phyloP scores from a whole-genome alignment of 2,797 vertebrate genomes.

The Chloroceryle inda region DNA sequence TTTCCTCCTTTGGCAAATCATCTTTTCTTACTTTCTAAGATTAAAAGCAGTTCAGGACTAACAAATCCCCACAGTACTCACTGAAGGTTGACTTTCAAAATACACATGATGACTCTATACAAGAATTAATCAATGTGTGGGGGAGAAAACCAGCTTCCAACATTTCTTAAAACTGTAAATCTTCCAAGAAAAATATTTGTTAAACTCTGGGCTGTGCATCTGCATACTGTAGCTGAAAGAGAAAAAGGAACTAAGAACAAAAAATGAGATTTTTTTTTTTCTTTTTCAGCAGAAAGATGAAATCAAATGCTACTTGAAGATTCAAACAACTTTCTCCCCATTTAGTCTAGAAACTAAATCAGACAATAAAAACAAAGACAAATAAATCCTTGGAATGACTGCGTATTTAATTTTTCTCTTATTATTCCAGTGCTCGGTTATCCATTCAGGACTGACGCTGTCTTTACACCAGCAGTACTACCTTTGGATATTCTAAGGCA shows the following conservation, averaged over 20 bases:
- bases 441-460: not conserved
- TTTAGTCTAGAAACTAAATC: not conserved
- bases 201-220: not conserved
- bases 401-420: not conserved
- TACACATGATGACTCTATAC: not conserved
- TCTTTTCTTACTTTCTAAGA: not conserved
- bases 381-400: not conserved
- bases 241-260: not conserved
- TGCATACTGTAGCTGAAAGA: not conserved
- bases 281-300: not conserved
- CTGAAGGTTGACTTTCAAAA: slow-evolving; percentile 1
- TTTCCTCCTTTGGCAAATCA: not conserved
- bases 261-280: not conserved
- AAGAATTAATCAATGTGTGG: slow-evolving; percentile 12
- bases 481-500: not conserved
- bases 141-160: slow-evolving; percentile 15
- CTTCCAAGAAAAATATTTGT: slow-evolving; percentile 29
- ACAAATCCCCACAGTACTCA: not conserved
- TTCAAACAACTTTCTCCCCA: not conserved
- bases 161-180: not conserved
- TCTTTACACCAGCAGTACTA: not conserved
- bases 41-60: not conserved
- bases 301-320: not conserved
- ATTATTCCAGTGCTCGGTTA: not conserved
- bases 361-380: not conserved